Evolutionary conservation across 1,140 invertebrate genomes (phyloP).

Genomic region (Mercenaria mercenaria): DNA sequence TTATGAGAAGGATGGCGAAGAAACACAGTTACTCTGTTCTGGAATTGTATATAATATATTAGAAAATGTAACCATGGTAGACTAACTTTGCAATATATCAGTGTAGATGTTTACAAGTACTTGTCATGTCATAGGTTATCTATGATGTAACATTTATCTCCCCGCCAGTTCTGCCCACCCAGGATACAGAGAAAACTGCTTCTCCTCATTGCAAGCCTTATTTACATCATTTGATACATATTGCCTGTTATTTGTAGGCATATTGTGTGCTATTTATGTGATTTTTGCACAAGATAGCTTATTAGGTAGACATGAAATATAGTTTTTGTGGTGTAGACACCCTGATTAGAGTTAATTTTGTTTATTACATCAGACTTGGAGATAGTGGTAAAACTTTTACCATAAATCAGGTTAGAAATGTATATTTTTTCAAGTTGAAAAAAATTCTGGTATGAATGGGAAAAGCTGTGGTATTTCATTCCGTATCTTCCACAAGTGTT

Average conservation of each 20-base stretch:
- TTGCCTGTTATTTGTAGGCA: conserved; percentile 24
- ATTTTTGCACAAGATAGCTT: conserved; percentile 27
- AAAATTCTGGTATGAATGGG: not conserved
- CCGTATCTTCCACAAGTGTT: not conserved
- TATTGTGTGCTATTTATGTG: conserved; percentile 61
- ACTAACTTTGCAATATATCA: not conserved
- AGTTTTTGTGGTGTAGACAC: conserved; percentile 62
- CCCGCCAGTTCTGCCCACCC: conserved; percentile 39
- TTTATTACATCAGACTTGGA: conserved; percentile 43
- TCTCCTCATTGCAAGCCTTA: not conserved
- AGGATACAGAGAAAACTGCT: conserved; percentile 6
- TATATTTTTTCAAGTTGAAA: conserved; percentile 3
- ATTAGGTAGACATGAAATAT: conserved; percentile 58
- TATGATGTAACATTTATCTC: conserved; percentile 48
- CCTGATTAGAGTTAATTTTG: conserved; percentile 65
- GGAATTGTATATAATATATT: not conserved
- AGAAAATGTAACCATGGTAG: not conserved
- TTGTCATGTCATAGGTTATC: conserved; percentile 54
- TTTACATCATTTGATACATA: conserved; percentile 16
- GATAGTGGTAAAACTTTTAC: not conserved
- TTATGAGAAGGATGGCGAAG: not conserved
- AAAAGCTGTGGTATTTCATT: not conserved
- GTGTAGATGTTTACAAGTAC: conserved; percentile 27
- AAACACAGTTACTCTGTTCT: not conserved
- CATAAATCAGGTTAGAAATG: not conserved